Conservation (phyloP, 2,797 vertebrate species). For the Scarus forsteni region DNA sequence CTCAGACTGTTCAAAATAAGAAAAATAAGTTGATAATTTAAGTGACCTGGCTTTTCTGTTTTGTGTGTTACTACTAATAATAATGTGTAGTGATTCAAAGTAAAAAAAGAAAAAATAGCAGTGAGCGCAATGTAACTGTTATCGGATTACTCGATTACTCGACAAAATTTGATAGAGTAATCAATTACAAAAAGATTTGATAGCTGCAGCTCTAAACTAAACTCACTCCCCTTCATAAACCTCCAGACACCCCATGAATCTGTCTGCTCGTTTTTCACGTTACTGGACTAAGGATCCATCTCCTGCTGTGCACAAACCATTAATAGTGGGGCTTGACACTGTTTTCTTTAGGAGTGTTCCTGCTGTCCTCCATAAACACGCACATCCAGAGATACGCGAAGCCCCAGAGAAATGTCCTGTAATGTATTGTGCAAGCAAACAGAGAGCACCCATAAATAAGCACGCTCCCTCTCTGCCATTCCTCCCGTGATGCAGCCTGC, state of each 20-base stretch:
- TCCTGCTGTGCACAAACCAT: neutral
- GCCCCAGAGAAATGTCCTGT: conserved; percentile 22
- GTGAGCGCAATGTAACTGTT: too few relatives aligned
- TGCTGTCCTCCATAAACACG: neutral
- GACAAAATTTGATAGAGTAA: too few relatives aligned
- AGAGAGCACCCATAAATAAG: conserved; percentile 51
- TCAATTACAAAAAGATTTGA: too few relatives aligned
- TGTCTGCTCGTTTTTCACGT: conserved; percentile 1
- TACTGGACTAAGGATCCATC: neutral
- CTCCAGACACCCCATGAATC: neutral
- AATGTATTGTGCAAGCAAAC: conserved; percentile 10
- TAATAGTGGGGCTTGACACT: conserved; percentile 22
- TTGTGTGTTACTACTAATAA: too few relatives aligned
- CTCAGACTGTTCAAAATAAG: too few relatives aligned
- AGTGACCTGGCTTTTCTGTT: too few relatives aligned
- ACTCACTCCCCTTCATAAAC: neutral
- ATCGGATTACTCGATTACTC: too few relatives aligned
- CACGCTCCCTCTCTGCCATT: conserved; percentile 6
- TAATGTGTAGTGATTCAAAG: too few relatives aligned
- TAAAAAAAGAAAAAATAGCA: too few relatives aligned
- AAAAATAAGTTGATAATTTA: too few relatives aligned
- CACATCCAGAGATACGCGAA: neutral
- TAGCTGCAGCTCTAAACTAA: neutral
- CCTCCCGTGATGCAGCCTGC: conserved; percentile 6
- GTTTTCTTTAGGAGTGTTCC: neutral